Evolutionary conservation across 1,140 invertebrate species (phyloP), one percentile per base, ranked within the genome.

Genomic region (Holotrichia oblita): DNA sequence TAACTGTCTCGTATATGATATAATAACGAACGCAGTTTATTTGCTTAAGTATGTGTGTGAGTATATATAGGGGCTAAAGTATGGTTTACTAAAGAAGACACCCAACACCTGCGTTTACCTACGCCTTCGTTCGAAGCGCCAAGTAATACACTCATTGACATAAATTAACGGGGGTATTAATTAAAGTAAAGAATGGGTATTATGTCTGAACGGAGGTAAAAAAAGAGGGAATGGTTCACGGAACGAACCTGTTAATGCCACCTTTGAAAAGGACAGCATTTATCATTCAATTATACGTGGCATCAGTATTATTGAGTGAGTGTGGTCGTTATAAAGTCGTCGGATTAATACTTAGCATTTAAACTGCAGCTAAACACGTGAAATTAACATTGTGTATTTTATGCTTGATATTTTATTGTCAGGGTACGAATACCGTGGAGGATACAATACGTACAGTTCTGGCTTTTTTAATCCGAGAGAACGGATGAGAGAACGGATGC

Each of bases 81-180:
- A 20, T 12, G 22, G 61, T 22, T 69, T 69, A 34, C 24, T 69
- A 27, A 69, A 69, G 61, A 69, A 17, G 61, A 69, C 61, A 69
- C 22, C 22, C 12, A 34, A 27, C 61, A 69, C 61, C 61, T 69
- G 61, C 61, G 22, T 14, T 34, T 0, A 34, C 61, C 61, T 69
- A 69, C 27, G 61, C 61, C 61, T 69, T 69, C 61, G 8, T 69
- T 12, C 48, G n/a, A 55, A 34, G 27, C 22, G 61, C 22, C 22
- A 34, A 69, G 24, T 69, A 69, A 69, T 69, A 69, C 27, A 34
- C 61, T 69, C 61, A 27, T 8, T 27, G 61, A 69, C 61, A 69
- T 69, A 69, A 69, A 69, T 69, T 69, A 27, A 69, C 61, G 22
- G 17, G 22, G 61, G 20, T 69, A 69, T 69, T 69, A 69, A 69